Evolutionary conservation across 2,888 invertebrate species (phyloP), one percentile per base, ranked within the genome.

Genomic region (Tinea trinotella): DNA sequence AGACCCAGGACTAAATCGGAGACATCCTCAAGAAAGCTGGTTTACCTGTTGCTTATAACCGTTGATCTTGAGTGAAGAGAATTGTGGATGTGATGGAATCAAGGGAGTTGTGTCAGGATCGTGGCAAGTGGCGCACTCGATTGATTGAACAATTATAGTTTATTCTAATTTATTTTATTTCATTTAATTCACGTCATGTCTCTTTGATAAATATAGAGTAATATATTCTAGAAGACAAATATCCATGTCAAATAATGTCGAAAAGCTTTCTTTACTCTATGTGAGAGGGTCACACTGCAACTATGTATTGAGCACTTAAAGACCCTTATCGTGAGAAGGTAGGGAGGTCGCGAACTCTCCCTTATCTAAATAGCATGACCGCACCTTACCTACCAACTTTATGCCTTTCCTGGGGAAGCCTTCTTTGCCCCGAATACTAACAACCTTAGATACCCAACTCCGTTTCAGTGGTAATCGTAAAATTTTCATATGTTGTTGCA

Each of bases 361-460:
- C 77, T 82, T 83, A 84, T 84, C 82, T 83, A 81, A 84, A 83
- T 75, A 76, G 77, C 75, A 71, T 78, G 80, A 77, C 80, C 80
- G 77, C 74, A 70, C 69, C 72, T 77, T 76, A 78, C 79, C 78
- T 79, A 74, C 71, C 67, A 67, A 74, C 75, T 80, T 82, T 81
- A 80, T 77, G 80, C 70, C 70, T 76, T 81, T 74, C 75, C 76
- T 70, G 73, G 70, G 69, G 70, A 73, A 71, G 68, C 63, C 67
- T 64, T 70, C 63, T 66, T 64, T 71, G 56, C 68, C 68, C 68
- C 76, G 77, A 76, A 77, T 74, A 77, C 78, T 77, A 81, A 79
- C 75, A 76, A 76, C 72, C 67, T 65, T 13, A 53, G 24, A 67
- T 61, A 69, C 71, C 75, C n/a, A n/a, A n/a, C n/a, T n/a, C 56